Evolutionary conservation across 2,797 vertebrate genomes (phyloP), one percentile per base, ranked within the genome.

Genomic region (Remorina albescens): DNA sequence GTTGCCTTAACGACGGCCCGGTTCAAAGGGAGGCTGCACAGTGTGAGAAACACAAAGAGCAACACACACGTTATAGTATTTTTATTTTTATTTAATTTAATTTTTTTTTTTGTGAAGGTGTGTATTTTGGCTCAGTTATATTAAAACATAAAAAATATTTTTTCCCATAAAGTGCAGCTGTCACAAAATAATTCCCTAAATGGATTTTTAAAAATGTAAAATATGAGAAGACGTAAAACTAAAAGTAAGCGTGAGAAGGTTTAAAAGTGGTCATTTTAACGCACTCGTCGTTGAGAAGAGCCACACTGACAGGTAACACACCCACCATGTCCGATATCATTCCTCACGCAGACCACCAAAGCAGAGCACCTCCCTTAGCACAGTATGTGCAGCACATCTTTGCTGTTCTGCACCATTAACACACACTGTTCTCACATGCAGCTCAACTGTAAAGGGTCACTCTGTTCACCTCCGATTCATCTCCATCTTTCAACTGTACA

Each of bases 321-420:
- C 74, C 81, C 68, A 46, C 64, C 82, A 23, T 78, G 63, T 78
- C 80, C 41, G 37, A 32, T 64, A 64, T 81, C 63, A 49, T 66
- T 82, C 74, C 73, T 81, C 82, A 74, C 49, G 18, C 12, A 65
- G 89, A 89, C 88, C 92, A 91, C 89, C 87, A 62, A 10, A 72
- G 83, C 71, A 64, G 79, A 62, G 67, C 13, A 2, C 25, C 42
- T 28, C 75, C 67, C 49, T 68, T 34, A 42, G 21, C 67, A 30
- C 68, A 9, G 44, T 28, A 26, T 12, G 23, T 19, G 23, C 60
- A 56, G 28, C 32, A 53, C 28, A 50, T 32, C 60, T 77, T 58
- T 66, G 74, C 57, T 80, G 90, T 89, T 91, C 82, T 88, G 87
- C 91, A 80, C 71, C 88, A 89, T 90, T 92, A 84, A 65, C 81